Evolutionary conservation across 1,140 invertebrate genomes (phyloP).

Genomic region (Pissodes strobi): DNA sequence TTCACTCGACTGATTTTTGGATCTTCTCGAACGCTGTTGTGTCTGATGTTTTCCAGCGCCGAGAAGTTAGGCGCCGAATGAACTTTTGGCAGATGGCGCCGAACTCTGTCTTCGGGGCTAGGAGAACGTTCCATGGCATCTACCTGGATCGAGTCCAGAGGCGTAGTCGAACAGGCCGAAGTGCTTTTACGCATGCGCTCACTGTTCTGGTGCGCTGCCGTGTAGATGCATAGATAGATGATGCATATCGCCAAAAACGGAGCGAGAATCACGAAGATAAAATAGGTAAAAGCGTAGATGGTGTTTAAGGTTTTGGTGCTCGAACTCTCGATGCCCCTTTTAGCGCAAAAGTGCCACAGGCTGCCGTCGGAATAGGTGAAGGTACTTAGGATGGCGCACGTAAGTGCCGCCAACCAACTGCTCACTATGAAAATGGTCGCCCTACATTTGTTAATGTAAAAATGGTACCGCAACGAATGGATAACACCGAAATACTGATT

Average conservation of each 20-base stretch:
- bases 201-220: conserved; percentile 71
- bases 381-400: conserved; percentile 59
- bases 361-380: conserved; percentile 54
- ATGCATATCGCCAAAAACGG: conserved; percentile 70
- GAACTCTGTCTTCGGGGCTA: conserved; percentile 4
- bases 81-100: conserved; percentile 43
- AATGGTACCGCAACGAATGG: conserved; percentile 82
- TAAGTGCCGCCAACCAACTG: conserved; percentile 67
- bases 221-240: conserved; percentile 74
- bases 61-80: conserved; percentile 50
- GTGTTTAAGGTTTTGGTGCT: conserved; percentile 38
- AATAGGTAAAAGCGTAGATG: conserved; percentile 59
- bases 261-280: conserved; percentile 65
- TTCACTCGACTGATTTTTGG: conserved; percentile 35
- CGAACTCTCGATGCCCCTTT: conserved; percentile 46
- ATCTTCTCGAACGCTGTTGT: conserved; percentile 1
- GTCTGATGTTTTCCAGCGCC: conserved; percentile 23
- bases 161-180: conserved; percentile 36
- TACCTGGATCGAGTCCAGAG: conserved; percentile 31
- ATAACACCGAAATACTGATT: conserved; percentile 88
- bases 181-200: conserved; percentile 65
- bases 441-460: conserved; percentile 72
- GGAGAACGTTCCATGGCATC: not conserved
- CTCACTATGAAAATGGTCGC: conserved; percentile 70
- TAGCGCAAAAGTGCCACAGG: conserved; percentile 60